A percentile compares a stretch with the other conserved stretches of the same genome.
phyloP scores from a whole-genome alignment of 2,113 vertebrate genomes.

The Tonatia bakeri region DNA sequence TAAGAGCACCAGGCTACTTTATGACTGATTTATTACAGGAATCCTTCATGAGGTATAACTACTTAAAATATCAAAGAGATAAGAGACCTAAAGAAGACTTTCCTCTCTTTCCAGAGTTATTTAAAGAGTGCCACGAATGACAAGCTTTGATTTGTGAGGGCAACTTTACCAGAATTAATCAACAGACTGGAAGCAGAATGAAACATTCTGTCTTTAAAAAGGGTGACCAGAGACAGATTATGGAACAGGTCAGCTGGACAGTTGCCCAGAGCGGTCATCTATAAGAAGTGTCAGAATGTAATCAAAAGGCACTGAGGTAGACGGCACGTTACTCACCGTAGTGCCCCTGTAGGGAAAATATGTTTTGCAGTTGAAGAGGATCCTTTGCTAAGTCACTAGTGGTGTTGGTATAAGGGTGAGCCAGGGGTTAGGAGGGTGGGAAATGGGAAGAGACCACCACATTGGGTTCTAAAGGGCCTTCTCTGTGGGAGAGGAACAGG shows the following conservation, averaged over 20 bases:
- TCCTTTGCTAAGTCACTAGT: neutral
- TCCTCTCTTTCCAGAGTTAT: neutral
- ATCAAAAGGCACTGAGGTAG: constrained; percentile 3
- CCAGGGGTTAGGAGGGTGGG: no score
- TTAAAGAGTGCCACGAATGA: neutral
- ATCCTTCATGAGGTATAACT: neutral
- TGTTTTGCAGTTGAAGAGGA: neutral
- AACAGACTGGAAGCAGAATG: neutral
- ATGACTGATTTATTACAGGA: neutral
- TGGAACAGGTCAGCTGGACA: neutral
- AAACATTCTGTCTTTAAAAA: neutral
- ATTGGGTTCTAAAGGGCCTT: neutral
- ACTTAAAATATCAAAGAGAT: neutral
- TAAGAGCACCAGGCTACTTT: neutral
- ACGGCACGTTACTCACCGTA: neutral
- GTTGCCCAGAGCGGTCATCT: neutral
- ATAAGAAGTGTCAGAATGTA: neutral
- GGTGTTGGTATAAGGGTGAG: neutral
- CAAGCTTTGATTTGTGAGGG: neutral
- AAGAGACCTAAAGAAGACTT: neutral
- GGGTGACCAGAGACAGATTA: neutral
- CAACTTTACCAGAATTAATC: neutral
- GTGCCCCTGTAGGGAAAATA: neutral
- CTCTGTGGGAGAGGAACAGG: no score
- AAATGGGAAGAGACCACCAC: neutral